Percentiles rank a stretch among this genome's conserved stretches.
These are phyloP conservation scores for Gymnoscelis rufifasciata DNA, from an alignment of 2,888 invertebrate genomes.

Conservation along the genomic window DNA sequence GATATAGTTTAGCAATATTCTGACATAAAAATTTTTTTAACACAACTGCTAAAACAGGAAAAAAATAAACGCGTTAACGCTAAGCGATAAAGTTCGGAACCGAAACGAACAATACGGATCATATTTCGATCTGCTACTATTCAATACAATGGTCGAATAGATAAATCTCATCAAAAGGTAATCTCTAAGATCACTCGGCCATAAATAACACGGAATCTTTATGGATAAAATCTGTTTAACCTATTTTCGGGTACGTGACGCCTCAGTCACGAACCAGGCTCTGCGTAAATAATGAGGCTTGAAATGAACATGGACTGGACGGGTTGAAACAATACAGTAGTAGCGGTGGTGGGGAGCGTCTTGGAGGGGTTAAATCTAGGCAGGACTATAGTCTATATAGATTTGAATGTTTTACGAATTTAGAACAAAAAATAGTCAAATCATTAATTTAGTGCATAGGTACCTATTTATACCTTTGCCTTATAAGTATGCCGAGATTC, in stretches of 20 bases:
- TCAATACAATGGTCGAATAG: slow-evolving; percentile 2
- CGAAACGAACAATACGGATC: background rate
- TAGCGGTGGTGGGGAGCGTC: too few species aligned
- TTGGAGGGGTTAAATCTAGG: too few species aligned
- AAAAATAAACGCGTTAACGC: background rate
- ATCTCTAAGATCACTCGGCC: slow-evolving; percentile 8
- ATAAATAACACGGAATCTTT: slow-evolving; percentile 15
- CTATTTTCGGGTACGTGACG: slow-evolving; percentile 20
- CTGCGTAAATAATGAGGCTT: slow-evolving; percentile 2
- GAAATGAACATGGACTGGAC: background rate
- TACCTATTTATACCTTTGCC: too few species aligned
- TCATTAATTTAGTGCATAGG: too few species aligned
- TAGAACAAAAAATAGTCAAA: too few species aligned
- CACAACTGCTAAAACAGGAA: too few species aligned
- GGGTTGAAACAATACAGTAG: background rate
- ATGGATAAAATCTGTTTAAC: slow-evolving; percentile 22
- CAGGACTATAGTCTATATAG: too few species aligned
- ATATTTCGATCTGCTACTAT: background rate
- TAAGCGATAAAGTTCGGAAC: background rate
- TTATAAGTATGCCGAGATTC: too few species aligned
- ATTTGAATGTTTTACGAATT: too few species aligned
- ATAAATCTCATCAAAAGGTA: slow-evolving; percentile 13
- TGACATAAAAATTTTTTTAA: too few species aligned
- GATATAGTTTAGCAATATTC: too few species aligned
- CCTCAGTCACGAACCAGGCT: slow-evolving; percentile 9